Evolutionary conservation across 64 coral and sea anemone species (phyloP), one percentile per base, ranked within the genome.

Genomic region (Pocillopora damicornis): DNA sequence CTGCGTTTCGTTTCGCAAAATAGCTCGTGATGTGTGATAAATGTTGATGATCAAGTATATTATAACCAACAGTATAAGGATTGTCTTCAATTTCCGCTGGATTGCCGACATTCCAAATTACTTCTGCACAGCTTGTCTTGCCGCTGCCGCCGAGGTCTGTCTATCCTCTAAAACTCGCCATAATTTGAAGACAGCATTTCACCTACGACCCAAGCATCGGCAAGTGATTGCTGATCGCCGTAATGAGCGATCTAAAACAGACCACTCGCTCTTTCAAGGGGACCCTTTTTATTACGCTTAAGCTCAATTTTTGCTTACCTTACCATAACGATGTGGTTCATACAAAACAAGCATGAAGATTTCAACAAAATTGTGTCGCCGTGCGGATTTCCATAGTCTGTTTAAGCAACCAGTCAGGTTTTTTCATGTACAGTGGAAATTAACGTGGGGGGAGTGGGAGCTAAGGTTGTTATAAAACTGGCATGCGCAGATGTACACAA

Each of bases 21-120:
- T 93, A 34, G 23, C 89, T 71, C 87, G 67, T 73, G 88, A 82
- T 68, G 91, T 89, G 30, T 88, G 60, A 68, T 89, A 93, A 85
- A 84, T 93, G 14, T 81, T 75, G 66, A 75, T 80, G 22, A 62
- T 37, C 57, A 93, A 56, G 62, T 89, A 93, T 38, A 93, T 38
- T 7, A 60, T 16, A 38, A 84, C 35, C 10, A 93, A 37, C 25
- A 84, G 15, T 38, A 82, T 23, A 13, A 89, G 36, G 22, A 89
- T 42, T 61, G 61, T 84, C 61, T 93, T 93, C 0, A 93, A 79
- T 62, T 93, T 93, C 59, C 91, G 79, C 36, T 78, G 68, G 59
- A 89, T 23, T 76, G 42, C 72, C 1, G 68, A 60, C 91, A 93
- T 93, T 11, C 59, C 61, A 51, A 59, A 30, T 1, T 72, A 20